Evolutionary conservation across 2,113 vertebrate genomes (phyloP).

Genomic region (Pipa parva): DNA sequence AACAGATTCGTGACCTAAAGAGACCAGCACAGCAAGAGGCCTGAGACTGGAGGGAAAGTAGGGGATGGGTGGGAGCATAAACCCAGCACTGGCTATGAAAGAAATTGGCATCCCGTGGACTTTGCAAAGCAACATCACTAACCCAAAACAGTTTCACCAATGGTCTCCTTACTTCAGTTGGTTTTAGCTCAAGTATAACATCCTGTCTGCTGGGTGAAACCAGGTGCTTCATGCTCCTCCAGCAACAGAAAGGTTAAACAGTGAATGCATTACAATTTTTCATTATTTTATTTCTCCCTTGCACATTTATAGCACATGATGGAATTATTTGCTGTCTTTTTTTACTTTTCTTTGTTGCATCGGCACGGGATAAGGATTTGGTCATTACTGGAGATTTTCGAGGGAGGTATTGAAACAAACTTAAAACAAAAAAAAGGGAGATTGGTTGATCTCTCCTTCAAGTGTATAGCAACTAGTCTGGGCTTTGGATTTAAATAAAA

Average conservation of each 20-base stretch:
- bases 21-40: constrained; percentile 89
- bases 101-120: constrained; percentile 63
- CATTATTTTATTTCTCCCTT: constrained; percentile 62
- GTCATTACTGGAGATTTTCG: constrained; percentile 59
- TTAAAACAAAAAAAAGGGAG: constrained; percentile 47
- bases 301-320: constrained; percentile 70
- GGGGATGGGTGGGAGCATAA: constrained; percentile 67
- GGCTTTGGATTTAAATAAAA: constrained; percentile 53
- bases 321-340: constrained; percentile 55
- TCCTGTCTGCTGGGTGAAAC: constrained; percentile 72
- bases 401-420: constrained; percentile 2
- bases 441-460: constrained; percentile 56
- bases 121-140: constrained; percentile 49
- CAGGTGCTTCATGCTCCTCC: constrained; percentile 3
- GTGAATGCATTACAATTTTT: constrained; percentile 26
- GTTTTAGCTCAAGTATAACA: constrained; percentile 70
- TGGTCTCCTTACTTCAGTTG: constrained; percentile 60
- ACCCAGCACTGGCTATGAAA: constrained; percentile 77
- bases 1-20: constrained; percentile 98
- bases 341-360: constrained; percentile 71
- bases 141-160: constrained; percentile 68
- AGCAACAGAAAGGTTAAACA: constrained; percentile 12
- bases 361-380: constrained; percentile 66
- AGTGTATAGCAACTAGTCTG: constrained; percentile 57
- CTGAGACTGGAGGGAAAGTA: constrained; percentile 60